These are phyloP conservation scores for Drosophila hamatofila DNA, from an alignment of 2,888 invertebrate genomes.

Conservation along the genomic window DNA sequence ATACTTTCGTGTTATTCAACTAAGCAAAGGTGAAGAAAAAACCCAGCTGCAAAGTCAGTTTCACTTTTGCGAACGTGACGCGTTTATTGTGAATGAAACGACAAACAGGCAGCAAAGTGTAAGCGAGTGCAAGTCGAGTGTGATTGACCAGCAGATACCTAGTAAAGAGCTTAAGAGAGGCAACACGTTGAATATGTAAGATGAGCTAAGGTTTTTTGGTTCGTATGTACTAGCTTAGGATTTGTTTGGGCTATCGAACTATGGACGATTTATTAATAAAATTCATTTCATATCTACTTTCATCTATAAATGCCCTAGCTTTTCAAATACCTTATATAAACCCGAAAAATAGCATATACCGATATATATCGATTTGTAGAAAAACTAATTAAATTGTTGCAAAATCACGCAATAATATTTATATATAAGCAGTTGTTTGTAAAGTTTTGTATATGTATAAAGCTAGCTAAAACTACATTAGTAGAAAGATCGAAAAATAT, in stretches of 20 bases:
- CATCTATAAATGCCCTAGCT: too few species aligned
- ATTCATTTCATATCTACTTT: too few species aligned
- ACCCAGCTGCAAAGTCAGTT: slow-evolving; percentile 58
- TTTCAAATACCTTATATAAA: too few species aligned
- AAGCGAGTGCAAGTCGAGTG: neutral
- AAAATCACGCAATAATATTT: too few species aligned
- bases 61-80: slow-evolving; percentile 80
- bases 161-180: neutral
- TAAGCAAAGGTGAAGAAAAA: slow-evolving; percentile 32
- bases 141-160: slow-evolving; percentile 3
- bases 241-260: too few species aligned
- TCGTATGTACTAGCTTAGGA: too few species aligned
- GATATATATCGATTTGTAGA: neutral
- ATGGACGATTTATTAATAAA: too few species aligned
- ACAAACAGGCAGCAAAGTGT: slow-evolving; percentile 3
- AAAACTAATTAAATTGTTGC: neutral
- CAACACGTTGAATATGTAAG: too few species aligned
- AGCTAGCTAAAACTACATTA: too few species aligned
- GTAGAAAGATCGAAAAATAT: too few species aligned
- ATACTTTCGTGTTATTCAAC: slow-evolving; percentile 75
- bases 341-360: neutral
- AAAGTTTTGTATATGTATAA: too few species aligned
- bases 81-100: slow-evolving; percentile 45
- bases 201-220: too few species aligned
- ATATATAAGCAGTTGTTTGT: neutral